Evolutionary conservation across 2,113 vertebrate genomes (phyloP), one percentile per base, ranked within the genome.

Genomic region (Pituophis catenifer): DNA sequence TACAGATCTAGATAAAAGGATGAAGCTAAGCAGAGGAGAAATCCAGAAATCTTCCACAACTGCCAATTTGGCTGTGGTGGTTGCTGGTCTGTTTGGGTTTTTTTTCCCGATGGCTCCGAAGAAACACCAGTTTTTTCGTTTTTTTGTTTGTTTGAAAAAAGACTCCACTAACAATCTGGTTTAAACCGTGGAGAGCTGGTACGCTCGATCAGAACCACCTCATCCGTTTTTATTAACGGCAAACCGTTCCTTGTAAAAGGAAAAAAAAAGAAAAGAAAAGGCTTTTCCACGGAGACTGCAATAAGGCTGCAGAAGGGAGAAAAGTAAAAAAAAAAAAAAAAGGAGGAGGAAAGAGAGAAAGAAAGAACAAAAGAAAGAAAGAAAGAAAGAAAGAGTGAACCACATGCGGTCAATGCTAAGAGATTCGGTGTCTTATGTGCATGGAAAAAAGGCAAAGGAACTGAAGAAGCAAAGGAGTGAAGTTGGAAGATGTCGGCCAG

Each of bases 401-500:
- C 98, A 97, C 99, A 99, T 99, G 99, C 99, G 98, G 98, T 98
- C 97, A 93, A 96, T 96, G 98, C 98, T 97, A 97, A 57, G 93
- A 53, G 26, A n/a, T 93, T 96, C 96, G 97, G 97, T 98, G 97
- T 96, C 97, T 98, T 97, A 98, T 98, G 98, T 99, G 98, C 98
- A 99, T 98, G 98, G 98, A 98, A 98, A 97, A 98, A 97, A 98
- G 98, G 98, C 98, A 98, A 97, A 97, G 98, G 97, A 97, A 98
- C 98, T 97, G 98, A 98, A 98, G 98, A 98, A 97, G 24, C 24
- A 11, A 62, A 97, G 98, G 96, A 97, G 98, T 98, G 98, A 98
- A 96, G 97, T 97, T 97, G 98, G 97, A 98, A 98, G 97, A 98
- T 99, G 98, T 97, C 97, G 98, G 98, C 98, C 98, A 99, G 97